A percentile compares a stretch with the other conserved stretches of the same genome.
These are phyloP conservation scores for Timandra comae DNA, from an alignment of 2,888 invertebrate genomes.

Conservation along the genomic window DNA sequence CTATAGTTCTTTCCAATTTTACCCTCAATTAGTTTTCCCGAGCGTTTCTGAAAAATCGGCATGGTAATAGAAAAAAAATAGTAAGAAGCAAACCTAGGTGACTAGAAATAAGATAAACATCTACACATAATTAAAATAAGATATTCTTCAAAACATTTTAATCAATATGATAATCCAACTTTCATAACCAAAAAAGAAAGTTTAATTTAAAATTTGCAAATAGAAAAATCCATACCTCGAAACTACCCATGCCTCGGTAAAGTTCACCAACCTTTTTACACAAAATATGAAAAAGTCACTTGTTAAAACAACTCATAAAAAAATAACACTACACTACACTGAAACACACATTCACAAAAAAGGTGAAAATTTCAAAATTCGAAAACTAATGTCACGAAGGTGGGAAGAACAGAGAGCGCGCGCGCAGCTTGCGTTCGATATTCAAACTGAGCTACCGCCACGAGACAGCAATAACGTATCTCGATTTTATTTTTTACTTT, in stretches of 20 bases:
- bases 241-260: constrained; percentile 22
- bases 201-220: constrained; percentile 1
- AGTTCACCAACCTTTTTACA: constrained; percentile 18
- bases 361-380: constrained; percentile 25
- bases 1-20: too few species aligned
- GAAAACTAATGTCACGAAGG: constrained; percentile 36
- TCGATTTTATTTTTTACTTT: constrained; percentile 49
- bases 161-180: background rate
- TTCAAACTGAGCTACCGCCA: constrained; percentile 61
- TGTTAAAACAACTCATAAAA: constrained; percentile 19
- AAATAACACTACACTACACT: constrained; percentile 31
- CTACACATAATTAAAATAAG: too few species aligned
- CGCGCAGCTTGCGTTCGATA: constrained; percentile 59
- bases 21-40: too few species aligned
- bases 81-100: too few species aligned
- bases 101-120: too few species aligned
- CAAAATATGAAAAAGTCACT: constrained; percentile 24
- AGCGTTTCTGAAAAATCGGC: too few species aligned
- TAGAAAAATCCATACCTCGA: constrained; percentile 14
- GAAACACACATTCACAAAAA: constrained; percentile 11
- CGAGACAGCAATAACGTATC: constrained; percentile 53
- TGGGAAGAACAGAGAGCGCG: constrained; percentile 45
- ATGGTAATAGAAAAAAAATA: too few species aligned
- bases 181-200: background rate
- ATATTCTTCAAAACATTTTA: too few species aligned